Base-by-base conservation (phyloP, 1,140 invertebrate genomes). In the Brachionus calyciflorus region DNA sequence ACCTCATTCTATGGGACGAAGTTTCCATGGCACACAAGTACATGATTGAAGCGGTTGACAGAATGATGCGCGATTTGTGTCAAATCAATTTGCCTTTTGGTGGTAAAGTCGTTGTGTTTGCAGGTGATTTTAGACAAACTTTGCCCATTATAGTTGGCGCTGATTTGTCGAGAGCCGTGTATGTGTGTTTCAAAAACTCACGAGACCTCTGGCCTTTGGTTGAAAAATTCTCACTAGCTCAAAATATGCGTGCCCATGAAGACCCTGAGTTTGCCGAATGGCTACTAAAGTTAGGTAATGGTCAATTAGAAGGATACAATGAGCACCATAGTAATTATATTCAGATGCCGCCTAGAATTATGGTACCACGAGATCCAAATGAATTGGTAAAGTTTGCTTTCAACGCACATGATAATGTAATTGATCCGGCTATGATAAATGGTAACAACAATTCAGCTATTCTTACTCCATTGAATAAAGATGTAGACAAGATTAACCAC, bases 1-100 rank as follows among this genome's bases (percentile, higher is more conserved):
- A 78, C 19, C 6, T 82, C 6, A 76, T 82, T 12, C 76, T 82
- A 14, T 78, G 53, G 70, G 82, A 83, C 63, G 81, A 83, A 78
- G 69, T 51, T 10, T 53, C 79, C 6, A 81, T 82, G 79, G 53
- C 48, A 3, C 65, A 60, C 10, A 73, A 24, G 14, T 30, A 77
- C 44, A 79, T 78, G 9, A 48, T 82, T 49, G 44, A 77, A 5
- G 73, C 60, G 2, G 46, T 81, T 26, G 68, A 81, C 21, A n/a
- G 26, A 9, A 41, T 78, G 3, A 41, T 83, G 17, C 19, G 73
- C 69, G 79, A 82, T 26, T 21, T 83, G 1, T 44, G 60, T n/a
- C 30, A 65, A 12, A 14, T n/a, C 10, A 5, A 65, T 40, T 3
- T 3, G 2, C 30, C 9, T 77, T 84, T 81, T 76, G 80, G 82